A percentile compares a stretch with the other conserved stretches of the same genome.
Conservation (phyloP, 1,140 invertebrate species). For the Leptinotarsa undecemlineata region DNA sequence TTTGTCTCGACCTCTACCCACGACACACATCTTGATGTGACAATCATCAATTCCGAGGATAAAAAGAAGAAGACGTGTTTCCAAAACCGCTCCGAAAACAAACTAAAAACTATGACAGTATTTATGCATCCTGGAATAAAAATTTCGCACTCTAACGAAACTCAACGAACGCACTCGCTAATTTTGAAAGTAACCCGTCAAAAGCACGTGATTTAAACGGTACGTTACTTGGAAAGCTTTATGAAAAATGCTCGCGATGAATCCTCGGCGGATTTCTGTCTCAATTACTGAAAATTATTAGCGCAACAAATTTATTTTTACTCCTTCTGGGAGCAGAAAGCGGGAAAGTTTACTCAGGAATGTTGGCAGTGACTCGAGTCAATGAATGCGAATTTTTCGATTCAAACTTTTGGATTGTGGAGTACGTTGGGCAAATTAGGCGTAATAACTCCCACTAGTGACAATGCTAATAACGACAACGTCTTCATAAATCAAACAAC, state of each 20-base stretch:
- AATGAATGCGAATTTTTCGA: no score
- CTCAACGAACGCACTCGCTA: neutral
- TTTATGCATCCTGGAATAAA: constrained; percentile 5
- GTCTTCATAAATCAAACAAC: no score
- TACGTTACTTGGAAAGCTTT: neutral
- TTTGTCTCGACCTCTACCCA: neutral
- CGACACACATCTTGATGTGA: neutral
- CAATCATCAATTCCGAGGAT: neutral
- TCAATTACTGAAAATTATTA: constrained; percentile 1
- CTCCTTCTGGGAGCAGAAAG: no score
- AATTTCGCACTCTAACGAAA: neutral
- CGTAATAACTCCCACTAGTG: no score
- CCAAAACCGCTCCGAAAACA: neutral
- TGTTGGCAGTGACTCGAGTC: no score
- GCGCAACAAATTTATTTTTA: neutral
- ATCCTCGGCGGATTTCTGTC: neutral
- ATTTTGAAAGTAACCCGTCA: neutral
- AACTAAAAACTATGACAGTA: neutral
- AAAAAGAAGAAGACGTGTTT: neutral
- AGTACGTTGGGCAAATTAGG: no score
- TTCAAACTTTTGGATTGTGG: no score
- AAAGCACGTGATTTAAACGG: constrained; percentile 2
- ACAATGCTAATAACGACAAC: no score
- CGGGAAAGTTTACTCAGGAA: no score
- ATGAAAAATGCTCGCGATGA: neutral